A percentile compares a stretch with the other conserved stretches of the same genome.
Conservation (phyloP, 2,888 invertebrate genomes). For the Thumatha senex region DNA sequence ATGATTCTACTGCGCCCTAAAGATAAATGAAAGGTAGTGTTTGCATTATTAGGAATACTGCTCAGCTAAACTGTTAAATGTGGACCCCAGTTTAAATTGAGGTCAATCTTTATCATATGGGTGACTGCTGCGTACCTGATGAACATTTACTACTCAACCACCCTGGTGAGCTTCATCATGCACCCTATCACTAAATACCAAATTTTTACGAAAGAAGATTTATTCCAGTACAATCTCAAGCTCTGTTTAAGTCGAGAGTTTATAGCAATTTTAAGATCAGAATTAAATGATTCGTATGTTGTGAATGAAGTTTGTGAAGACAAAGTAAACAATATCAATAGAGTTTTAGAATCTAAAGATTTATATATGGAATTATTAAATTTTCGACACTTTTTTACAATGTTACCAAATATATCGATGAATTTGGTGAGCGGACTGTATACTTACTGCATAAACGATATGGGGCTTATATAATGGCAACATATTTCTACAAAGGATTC, state of each 20-base stretch:
- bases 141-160: conserved; percentile 37
- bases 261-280: neutral
- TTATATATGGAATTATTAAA: neutral
- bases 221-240: neutral
- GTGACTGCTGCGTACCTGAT: conserved; percentile 45
- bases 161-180: conserved; percentile 36
- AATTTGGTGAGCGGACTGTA: neutral
- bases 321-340: neutral
- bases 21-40: conserved; percentile 9
- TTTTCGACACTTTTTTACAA: neutral
- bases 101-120: conserved; percentile 43
- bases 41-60: conserved; percentile 12
- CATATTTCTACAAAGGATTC: conserved; percentile 19
- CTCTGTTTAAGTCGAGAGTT: conserved; percentile 5
- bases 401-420: neutral
- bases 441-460: neutral
- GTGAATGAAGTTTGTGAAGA: neutral
- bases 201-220: conserved; percentile 15
- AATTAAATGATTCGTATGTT: neutral
- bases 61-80: conserved; percentile 1
- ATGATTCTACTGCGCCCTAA: conserved; percentile 4
- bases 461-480: neutral
- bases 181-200: conserved; percentile 28
- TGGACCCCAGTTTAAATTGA: no score
- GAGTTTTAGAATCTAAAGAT: neutral